A percentile compares a stretch with the other conserved stretches of the same genome.
phyloP scores from a whole-genome alignment of 2,113 vertebrate genomes.

The Phasianus colchicus region DNA sequence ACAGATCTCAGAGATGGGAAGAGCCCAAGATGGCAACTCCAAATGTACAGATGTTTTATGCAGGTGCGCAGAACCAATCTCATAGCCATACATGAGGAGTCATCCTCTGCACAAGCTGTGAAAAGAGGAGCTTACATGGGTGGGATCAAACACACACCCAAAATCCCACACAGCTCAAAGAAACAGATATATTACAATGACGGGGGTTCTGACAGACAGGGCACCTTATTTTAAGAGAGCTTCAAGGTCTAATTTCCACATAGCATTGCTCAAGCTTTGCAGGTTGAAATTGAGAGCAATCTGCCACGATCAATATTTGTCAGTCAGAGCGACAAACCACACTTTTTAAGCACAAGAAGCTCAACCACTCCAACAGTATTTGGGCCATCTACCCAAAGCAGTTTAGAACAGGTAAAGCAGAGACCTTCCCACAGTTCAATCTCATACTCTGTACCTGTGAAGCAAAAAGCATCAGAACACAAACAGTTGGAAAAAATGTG shows the following conservation, averaged over 20 bases:
- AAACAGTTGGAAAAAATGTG: neutral
- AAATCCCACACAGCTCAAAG: neutral
- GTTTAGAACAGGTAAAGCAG: neutral
- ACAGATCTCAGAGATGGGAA: neutral
- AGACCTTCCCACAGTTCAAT: neutral
- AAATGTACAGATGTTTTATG: neutral
- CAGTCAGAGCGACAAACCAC: neutral
- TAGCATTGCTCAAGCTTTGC: neutral
- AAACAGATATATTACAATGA: neutral
- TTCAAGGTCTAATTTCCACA: neutral
- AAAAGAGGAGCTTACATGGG: neutral
- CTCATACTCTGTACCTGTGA: neutral
- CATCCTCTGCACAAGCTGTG: neutral
- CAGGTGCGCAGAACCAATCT: neutral
- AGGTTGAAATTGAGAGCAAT: neutral
- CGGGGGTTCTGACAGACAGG: neutral
- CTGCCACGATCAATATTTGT: neutral
- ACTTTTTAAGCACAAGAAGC: neutral
- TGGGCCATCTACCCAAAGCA: neutral
- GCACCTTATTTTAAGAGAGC: neutral
- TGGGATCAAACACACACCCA: neutral
- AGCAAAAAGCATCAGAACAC: neutral
- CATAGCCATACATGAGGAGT: neutral
- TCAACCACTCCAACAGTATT: accelerated
- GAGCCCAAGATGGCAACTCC: neutral